These are phyloP conservation scores for Meliscaeva auricollis DNA, from an alignment of 2,888 invertebrate genomes.

Conservation along the genomic window DNA sequence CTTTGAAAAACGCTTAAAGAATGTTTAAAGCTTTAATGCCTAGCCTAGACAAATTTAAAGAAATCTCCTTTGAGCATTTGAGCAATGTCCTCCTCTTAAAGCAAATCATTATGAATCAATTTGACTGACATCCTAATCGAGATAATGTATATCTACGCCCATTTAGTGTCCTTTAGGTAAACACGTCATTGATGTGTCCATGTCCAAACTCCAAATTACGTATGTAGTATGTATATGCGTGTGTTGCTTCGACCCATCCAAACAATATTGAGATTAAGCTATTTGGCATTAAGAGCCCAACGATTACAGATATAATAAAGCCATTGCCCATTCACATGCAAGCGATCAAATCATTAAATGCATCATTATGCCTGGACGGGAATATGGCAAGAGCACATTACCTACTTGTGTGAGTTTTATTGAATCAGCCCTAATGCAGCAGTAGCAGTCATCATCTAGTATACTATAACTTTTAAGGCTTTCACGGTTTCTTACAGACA, in stretches of 20 bases:
- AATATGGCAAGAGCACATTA: neutral
- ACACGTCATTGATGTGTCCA: conserved; percentile 39
- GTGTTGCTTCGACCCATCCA: neutral
- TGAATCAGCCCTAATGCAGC: conserved; percentile 6
- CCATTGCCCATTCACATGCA: conserved; percentile 30
- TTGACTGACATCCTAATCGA: conserved; percentile 40
- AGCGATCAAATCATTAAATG: conserved; percentile 55
- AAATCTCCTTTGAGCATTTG: neutral
- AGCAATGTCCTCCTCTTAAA: neutral
- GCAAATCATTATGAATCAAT: conserved; percentile 41
- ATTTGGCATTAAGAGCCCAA: conserved; percentile 30
- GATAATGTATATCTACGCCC: neutral
- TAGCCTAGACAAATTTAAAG: neutral
- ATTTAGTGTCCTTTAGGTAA: conserved; percentile 36
- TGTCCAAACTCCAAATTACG: neutral
- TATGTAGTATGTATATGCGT: no score
- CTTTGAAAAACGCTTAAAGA: no score
- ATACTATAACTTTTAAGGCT: no score
- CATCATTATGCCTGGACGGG: conserved; percentile 61
- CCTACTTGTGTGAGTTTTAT: conserved; percentile 28
- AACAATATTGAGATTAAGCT: conserved; percentile 39
- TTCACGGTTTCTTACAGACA: no score
- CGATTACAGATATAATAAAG: conserved; percentile 37
- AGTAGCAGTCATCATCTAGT: neutral
- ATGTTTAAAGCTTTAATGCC: no score